phyloP scores from a whole-genome alignment of 2,888 invertebrate genomes.

The Xanthia togata region DNA sequence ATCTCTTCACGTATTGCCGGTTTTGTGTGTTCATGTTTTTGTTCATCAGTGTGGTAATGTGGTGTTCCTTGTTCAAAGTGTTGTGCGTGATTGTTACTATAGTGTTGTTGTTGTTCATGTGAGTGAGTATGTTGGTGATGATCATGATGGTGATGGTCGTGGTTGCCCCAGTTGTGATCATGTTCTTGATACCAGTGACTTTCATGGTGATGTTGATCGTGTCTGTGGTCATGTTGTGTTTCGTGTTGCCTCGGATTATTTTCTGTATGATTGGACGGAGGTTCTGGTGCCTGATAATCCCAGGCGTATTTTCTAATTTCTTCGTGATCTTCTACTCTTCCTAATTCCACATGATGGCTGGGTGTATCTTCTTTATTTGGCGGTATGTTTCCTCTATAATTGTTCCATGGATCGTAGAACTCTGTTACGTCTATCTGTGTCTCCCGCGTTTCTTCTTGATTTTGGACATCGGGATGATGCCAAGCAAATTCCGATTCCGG shows the following conservation, averaged over 20 bases:
- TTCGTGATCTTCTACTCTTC: conserved; percentile 72
- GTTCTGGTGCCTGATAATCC: conserved; percentile 74
- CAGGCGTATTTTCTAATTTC: conserved; percentile 82
- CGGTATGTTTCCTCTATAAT: conserved; percentile 90
- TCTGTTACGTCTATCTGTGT: conserved; percentile 76
- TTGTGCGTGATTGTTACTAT: conserved; percentile 40
- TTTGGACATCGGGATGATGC: conserved; percentile 84
- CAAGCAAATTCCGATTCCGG: conserved; percentile 87
- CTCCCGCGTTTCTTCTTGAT: conserved; percentile 69
- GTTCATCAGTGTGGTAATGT: conserved; percentile 19
- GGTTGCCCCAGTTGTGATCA: conserved; percentile 52
- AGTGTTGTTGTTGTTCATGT: conserved; percentile 36
- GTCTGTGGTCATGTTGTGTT: conserved; percentile 53
- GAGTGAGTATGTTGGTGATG: conserved; percentile 52
- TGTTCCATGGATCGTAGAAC: conserved; percentile 94
- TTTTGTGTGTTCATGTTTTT: conserved; percentile 36
- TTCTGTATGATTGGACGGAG: conserved; percentile 53
- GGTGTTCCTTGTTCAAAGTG: conserved; percentile 29
- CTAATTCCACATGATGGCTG: conserved; percentile 60
- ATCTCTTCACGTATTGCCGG: conserved; percentile 57
- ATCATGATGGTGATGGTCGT: conserved; percentile 59
- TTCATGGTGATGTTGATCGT: conserved; percentile 63
- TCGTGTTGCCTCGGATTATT: conserved; percentile 59
- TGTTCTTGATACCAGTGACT: conserved; percentile 61
- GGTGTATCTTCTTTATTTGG: conserved; percentile 70